phyloP scores from a whole-genome alignment of 1,140 invertebrate species.

The Palaemon carinicauda region DNA sequence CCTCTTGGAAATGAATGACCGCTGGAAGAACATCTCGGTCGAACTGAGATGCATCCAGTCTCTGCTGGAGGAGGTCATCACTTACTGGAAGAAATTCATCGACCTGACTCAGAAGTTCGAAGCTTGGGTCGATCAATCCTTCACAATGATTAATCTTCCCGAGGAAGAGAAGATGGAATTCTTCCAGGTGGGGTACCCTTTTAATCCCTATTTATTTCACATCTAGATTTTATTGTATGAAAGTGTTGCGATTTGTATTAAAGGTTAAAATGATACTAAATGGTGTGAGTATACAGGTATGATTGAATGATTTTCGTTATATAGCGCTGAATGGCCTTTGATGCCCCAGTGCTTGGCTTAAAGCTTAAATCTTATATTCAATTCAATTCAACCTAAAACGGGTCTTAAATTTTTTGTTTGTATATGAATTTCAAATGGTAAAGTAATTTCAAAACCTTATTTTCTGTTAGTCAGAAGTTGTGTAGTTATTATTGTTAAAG shows the following conservation, averaged over 20 bases:
- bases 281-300: too few relatives aligned
- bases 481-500: too few relatives aligned
- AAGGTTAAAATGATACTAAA: not conserved
- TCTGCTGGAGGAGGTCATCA: slow-evolving; percentile 86
- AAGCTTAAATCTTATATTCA: too few relatives aligned
- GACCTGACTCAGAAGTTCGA: slow-evolving; percentile 77
- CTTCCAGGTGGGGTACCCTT: slow-evolving; percentile 66
- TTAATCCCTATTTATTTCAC: not conserved
- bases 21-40: slow-evolving; percentile 89
- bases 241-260: not conserved
- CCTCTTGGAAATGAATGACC: slow-evolving; percentile 83
- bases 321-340: too few relatives aligned
- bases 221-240: not conserved
- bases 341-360: too few relatives aligned
- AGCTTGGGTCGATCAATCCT: slow-evolving; percentile 81
- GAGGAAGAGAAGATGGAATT: slow-evolving; percentile 89
- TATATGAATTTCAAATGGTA: too few relatives aligned
- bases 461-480: too few relatives aligned
- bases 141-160: slow-evolving; percentile 76
- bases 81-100: slow-evolving; percentile 87
- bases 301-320: too few relatives aligned
- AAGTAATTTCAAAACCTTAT: too few relatives aligned
- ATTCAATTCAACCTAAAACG: too few relatives aligned
- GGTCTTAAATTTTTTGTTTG: too few relatives aligned
- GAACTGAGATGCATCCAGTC: slow-evolving; percentile 88